These are phyloP conservation scores for Protosalanx chinensis DNA, from an alignment of 2,797 vertebrate genomes.

Conservation along the genomic window DNA sequence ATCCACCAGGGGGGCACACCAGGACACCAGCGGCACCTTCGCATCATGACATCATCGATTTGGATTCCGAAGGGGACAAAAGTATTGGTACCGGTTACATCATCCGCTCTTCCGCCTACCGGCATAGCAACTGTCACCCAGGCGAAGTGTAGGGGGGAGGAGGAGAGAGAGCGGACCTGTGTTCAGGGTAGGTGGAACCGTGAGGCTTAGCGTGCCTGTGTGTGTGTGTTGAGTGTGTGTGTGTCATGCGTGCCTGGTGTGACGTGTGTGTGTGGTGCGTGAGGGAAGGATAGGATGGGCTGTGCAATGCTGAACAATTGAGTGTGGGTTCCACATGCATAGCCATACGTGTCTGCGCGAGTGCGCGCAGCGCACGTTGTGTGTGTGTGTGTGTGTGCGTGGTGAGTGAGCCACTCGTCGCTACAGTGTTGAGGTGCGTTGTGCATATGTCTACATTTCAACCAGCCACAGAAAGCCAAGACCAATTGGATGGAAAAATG, in stretches of 20 bases:
- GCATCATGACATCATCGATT: slow-evolving; percentile 57
- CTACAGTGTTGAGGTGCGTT: neutral
- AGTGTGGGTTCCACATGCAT: neutral
- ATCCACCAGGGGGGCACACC: slow-evolving; percentile 33
- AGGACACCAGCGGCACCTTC: slow-evolving; percentile 12
- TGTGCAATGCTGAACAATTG: slow-evolving; percentile 1
- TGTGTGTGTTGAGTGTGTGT: too few relatives aligned
- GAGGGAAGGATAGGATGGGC: slow-evolving; percentile 37
- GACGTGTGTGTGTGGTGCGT: slow-evolving; percentile 1
- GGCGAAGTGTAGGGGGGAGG: slow-evolving; percentile 54
- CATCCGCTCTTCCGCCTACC: slow-evolving; percentile 68
- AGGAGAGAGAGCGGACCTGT: slow-evolving; percentile 29
- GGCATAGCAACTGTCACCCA: slow-evolving; percentile 69
- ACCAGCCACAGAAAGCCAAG: neutral
- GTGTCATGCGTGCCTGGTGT: slow-evolving; percentile 2
- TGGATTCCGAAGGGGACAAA: slow-evolving; percentile 56
- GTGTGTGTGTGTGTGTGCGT: slow-evolving; percentile 3
- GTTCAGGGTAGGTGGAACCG: slow-evolving; percentile 42
- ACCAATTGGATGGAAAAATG: neutral
- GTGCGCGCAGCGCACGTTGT: slow-evolving; percentile 4
- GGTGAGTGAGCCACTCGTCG: neutral
- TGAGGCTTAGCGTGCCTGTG: neutral
- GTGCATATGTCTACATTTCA: neutral
- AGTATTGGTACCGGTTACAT: slow-evolving; percentile 89
- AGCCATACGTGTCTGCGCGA: neutral